Base-by-base conservation (phyloP, 30 jellyfish, hydroid and myxozoan species). In the Nemopilema nomurai region DNA sequence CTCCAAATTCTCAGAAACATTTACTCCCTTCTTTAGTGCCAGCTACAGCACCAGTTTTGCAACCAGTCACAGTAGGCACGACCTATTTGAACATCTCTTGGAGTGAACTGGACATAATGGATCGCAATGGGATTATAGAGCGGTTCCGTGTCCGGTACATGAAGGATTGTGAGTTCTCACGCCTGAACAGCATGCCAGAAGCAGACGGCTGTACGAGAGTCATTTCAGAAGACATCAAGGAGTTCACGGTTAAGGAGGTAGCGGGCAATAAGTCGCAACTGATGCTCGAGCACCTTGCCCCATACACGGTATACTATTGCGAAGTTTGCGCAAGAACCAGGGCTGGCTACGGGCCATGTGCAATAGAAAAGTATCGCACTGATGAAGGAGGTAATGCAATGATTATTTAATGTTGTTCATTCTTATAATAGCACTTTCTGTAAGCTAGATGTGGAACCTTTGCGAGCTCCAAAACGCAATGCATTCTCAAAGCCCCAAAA, bases 331-430 rank as follows among this genome's bases (percentile, higher is more conserved):
- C 81, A 16, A 76, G 77, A n/a, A 82, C 91, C 3, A 41, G n/a
- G 18, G 72, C 53, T 49, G 91, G 91, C 1, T 53, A 16, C 28
- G 91, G 91, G 28, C 77, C 84, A 6, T 82, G 91, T 74, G 24
- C 51, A 19, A 51, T 28, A 23, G 19, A 24, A 65, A 82, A 24
- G 25, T 69, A 67, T 33, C 68, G 74, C 23, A 82, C 91, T 19
- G 84, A 70, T 51, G 91, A 82, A 69, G 84, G 80, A 33, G 84
- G 91, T 71, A 71, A 24, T 67, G n/a, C n/a, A n/a, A n/a, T n/a
- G n/a, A n/a, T n/a, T n/a, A n/a, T n/a, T n/a, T n/a, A n/a, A n/a
- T n/a, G n/a, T n/a, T n/a, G n/a, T n/a, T n/a, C n/a, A n/a, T n/a
- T n/a, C n/a, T n/a, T n/a, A n/a, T n/a, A n/a, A n/a, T n/a, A n/a